Evolutionary conservation across 1,140 invertebrate genomes (phyloP).

Genomic region (Drosophila arawakana): DNA sequence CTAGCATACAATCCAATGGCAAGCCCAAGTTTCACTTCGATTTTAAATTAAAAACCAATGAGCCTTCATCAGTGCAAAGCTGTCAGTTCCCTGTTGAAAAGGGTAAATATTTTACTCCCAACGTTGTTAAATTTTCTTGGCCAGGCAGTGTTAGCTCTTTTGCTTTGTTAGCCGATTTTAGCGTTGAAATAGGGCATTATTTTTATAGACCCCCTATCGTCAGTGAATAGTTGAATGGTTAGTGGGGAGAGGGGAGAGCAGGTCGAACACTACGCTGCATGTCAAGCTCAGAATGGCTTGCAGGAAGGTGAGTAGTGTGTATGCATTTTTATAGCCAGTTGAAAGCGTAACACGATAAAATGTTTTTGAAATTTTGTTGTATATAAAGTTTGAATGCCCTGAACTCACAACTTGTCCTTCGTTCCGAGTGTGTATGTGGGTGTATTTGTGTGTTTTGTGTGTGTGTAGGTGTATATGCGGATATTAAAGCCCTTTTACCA

Average conservation of each 20-base stretch:
- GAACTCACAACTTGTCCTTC: constrained; percentile 76
- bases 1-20: background rate
- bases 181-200: constrained; percentile 65
- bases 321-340: constrained; percentile 79
- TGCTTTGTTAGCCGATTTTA: constrained; percentile 62
- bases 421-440: background rate
- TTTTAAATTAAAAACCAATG: constrained; percentile 74
- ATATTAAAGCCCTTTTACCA: constrained; percentile 67
- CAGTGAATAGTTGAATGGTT: constrained; percentile 4
- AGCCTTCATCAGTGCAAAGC: constrained; percentile 49
- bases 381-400: constrained; percentile 68
- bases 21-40: constrained; percentile 48
- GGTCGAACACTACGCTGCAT: constrained; percentile 46
- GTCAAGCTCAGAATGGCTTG: constrained; percentile 49
- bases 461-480: constrained; percentile 28
- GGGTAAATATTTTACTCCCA: constrained; percentile 60
- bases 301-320: constrained; percentile 25
- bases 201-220: constrained; percentile 54
- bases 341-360: constrained; percentile 82
- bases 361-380: constrained; percentile 72
- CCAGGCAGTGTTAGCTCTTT: constrained; percentile 50
- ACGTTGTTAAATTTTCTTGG: background rate
- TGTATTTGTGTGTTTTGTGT: constrained; percentile 3
- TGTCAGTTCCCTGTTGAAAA: constrained; percentile 68
- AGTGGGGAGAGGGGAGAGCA: background rate